phyloP scores from a whole-genome alignment of 2,888 invertebrate species.

The Podabrus alpinus region DNA sequence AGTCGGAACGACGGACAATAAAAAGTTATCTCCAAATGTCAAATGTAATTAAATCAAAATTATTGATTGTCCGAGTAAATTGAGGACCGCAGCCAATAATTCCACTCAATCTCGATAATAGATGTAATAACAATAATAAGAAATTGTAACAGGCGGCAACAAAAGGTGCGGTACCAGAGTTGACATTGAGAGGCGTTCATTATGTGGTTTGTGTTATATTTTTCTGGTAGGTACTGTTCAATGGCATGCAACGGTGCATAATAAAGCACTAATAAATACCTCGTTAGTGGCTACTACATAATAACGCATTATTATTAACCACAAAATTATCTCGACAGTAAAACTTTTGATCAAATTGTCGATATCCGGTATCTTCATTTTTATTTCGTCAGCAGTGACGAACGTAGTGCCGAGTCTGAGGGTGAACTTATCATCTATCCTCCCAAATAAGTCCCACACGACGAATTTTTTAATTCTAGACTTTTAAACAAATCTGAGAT shows the following conservation, averaged over 20 bases:
- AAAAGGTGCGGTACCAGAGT: conserved; percentile 16
- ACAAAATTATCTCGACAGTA: not conserved
- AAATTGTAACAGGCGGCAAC: conserved; percentile 11
- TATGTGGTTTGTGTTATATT: conserved; percentile 31
- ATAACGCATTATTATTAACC: not conserved
- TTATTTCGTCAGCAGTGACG: too few relatives aligned
- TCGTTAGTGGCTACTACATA: conserved; percentile 30
- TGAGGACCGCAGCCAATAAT: conserved; percentile 8
- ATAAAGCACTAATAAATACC: conserved; percentile 34
- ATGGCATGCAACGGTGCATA: conserved; percentile 34
- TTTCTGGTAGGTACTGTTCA: conserved; percentile 31
- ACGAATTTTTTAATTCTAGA: too few relatives aligned
- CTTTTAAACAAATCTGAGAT: too few relatives aligned
- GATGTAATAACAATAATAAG: conserved; percentile 6
- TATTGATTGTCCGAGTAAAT: conserved; percentile 2
- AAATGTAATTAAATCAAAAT: not conserved
- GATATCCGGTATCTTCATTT: too few relatives aligned
- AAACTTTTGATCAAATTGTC: too few relatives aligned
- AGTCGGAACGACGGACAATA: not conserved
- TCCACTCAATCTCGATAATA: conserved; percentile 16
- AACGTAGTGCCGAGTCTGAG: too few relatives aligned
- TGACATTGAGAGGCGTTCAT: conserved; percentile 31
- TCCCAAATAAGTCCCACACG: too few relatives aligned
- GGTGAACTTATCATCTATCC: too few relatives aligned
- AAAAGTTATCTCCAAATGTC: not conserved